These are phyloP conservation scores for Galaxea fascicularis DNA, from an alignment of 92 coral and sea anemone species.

Conservation along the genomic window DNA sequence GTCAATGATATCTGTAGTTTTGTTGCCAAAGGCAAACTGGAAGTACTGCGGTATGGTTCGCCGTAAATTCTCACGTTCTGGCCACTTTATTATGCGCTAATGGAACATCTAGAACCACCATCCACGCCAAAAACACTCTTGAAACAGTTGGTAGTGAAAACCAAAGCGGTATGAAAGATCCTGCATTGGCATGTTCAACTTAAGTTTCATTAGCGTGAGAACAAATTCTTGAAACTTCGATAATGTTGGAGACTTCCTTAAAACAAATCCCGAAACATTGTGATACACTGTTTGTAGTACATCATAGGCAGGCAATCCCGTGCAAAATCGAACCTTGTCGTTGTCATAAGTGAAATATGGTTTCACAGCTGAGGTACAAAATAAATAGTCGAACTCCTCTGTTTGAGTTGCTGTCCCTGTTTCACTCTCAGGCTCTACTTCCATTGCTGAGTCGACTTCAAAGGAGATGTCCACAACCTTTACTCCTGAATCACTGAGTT, in stretches of 20 bases:
- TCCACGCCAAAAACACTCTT: no score
- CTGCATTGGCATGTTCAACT: slow-evolving; percentile 40
- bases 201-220: slow-evolving; percentile 35
- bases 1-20: slow-evolving; percentile 67
- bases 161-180: slow-evolving; percentile 35
- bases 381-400: no score
- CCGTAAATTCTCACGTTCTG: slow-evolving; percentile 76
- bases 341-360: slow-evolving; percentile 32
- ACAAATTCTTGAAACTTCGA: no score
- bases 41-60: slow-evolving; percentile 73
- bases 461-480: slow-evolving; percentile 39
- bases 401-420: slow-evolving; percentile 45
- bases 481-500: slow-evolving; percentile 39
- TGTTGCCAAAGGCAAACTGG: slow-evolving; percentile 60
- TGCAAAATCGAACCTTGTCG: slow-evolving; percentile 53
- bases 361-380: slow-evolving; percentile 33
- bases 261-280: slow-evolving; percentile 34
- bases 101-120: background rate
- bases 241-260: slow-evolving; percentile 27
- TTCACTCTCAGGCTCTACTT: slow-evolving; percentile 40
- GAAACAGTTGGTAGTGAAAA: background rate
- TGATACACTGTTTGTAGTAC: slow-evolving; percentile 49
- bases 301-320: no score
- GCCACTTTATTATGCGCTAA: slow-evolving; percentile 64
- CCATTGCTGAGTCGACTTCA: slow-evolving; percentile 28